A percentile compares a stretch with the other conserved stretches of the same genome.
These are phyloP conservation scores for Camponotus vicinus DNA, from an alignment of 1,140 invertebrate species.

Conservation along the genomic window DNA sequence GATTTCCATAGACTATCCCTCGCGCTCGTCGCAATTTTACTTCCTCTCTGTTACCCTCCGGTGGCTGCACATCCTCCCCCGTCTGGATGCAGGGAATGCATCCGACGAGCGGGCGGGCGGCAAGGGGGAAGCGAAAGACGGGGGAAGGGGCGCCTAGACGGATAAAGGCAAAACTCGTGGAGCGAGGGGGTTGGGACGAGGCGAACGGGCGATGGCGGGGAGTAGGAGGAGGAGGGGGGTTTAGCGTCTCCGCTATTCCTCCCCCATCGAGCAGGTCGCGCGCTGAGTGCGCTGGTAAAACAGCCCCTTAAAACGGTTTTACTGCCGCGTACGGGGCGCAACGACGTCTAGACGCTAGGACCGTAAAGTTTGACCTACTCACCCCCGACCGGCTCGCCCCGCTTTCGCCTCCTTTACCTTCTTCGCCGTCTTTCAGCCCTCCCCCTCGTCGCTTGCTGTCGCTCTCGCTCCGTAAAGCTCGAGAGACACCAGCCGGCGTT, in stretches of 20 bases:
- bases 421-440: conserved; percentile 28
- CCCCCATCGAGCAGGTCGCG: conserved; percentile 72
- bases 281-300: conserved; percentile 84
- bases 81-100: conserved; percentile 64
- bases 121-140: not conserved
- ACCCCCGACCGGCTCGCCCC: conserved; percentile 76
- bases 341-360: conserved; percentile 85
- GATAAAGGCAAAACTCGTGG: conserved; percentile 60
- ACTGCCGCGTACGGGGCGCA: conserved; percentile 84
- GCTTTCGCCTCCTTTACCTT: conserved; percentile 33
- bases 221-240: conserved; percentile 15
- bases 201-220: not conserved
- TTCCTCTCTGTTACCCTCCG: conserved; percentile 51
- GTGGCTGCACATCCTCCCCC: conserved; percentile 51
- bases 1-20: conserved; percentile 72
- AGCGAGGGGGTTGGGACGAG: conserved; percentile 9
- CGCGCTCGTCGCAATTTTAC: conserved; percentile 68
- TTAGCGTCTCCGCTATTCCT: conserved; percentile 63
- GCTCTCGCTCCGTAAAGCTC: conserved; percentile 51
- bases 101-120: conserved; percentile 22
- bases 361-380: conserved; percentile 87
- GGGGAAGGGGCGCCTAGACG: conserved; percentile 49
- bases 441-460: conserved; percentile 41
- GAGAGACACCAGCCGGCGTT: conserved; percentile 55
- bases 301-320: conserved; percentile 86